These are phyloP conservation scores for Plagodis pulveraria DNA, from an alignment of 2,888 invertebrate genomes.

Conservation along the genomic window DNA sequence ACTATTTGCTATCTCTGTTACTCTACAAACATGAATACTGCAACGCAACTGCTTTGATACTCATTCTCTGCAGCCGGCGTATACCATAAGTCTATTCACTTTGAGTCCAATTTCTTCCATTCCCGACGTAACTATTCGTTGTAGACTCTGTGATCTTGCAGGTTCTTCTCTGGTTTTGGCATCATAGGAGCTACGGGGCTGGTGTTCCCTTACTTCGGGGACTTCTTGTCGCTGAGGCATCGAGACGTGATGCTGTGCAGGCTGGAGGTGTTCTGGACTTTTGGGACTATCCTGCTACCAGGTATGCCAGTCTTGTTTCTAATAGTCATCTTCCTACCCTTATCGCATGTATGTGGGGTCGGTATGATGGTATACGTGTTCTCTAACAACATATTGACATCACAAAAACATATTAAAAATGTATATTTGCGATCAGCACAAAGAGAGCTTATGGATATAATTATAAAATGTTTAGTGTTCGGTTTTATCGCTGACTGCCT, in stretches of 20 bases:
- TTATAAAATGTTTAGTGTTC: too few relatives aligned
- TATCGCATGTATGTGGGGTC: too few relatives aligned
- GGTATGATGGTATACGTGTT: too few relatives aligned
- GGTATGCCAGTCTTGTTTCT: slow-evolving; percentile 61
- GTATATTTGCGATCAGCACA: too few relatives aligned
- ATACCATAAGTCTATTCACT: slow-evolving; percentile 16
- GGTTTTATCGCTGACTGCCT: too few relatives aligned
- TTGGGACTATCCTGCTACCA: slow-evolving; percentile 85
- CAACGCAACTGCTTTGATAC: too few relatives aligned
- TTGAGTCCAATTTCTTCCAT: slow-evolving; percentile 35
- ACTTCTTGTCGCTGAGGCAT: slow-evolving; percentile 82
- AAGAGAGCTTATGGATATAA: too few relatives aligned
- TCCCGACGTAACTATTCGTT: slow-evolving; percentile 66
- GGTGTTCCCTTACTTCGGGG: slow-evolving; percentile 85
- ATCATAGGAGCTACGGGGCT: slow-evolving; percentile 86
- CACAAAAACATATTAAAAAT: too few relatives aligned
- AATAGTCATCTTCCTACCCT: too few relatives aligned
- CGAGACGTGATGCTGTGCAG: slow-evolving; percentile 84
- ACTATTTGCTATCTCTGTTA: not conserved
- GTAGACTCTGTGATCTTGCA: slow-evolving; percentile 63
- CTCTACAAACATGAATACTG: not conserved
- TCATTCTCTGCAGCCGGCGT: not conserved
- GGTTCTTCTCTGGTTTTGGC: slow-evolving; percentile 87
- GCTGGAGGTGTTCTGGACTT: slow-evolving; percentile 86
- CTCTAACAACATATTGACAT: too few relatives aligned